Percentiles rank a stretch among this genome's conserved stretches.
Evolutionary conservation across 2,113 vertebrate species (phyloP).

Genomic region (Rissa tridactyla): DNA sequence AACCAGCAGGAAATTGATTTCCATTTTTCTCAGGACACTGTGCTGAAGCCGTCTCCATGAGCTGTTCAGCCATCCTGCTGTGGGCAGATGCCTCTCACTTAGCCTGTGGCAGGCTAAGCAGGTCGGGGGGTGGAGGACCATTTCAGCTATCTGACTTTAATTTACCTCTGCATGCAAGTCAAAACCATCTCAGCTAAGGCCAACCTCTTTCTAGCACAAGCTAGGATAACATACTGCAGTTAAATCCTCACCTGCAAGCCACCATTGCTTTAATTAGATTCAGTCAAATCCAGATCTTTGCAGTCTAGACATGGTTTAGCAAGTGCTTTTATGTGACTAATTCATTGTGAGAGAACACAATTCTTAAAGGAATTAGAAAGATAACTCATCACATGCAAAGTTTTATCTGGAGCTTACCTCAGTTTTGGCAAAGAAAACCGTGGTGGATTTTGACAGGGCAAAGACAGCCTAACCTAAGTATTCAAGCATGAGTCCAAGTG

Average conservation of each 20-base stretch:
- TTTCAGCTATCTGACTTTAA: neutral
- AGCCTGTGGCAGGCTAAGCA: neutral
- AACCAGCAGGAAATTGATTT: neutral
- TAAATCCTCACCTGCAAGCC: conserved; percentile 9
- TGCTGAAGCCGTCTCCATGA: neutral
- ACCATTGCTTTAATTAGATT: conserved; percentile 39
- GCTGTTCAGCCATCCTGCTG: neutral
- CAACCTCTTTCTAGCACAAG: neutral
- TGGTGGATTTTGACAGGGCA: neutral
- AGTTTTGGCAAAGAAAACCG: neutral
- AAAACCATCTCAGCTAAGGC: neutral
- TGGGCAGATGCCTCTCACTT: neutral
- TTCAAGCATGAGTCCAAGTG: neutral
- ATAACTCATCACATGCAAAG: neutral
- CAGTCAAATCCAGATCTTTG: conserved; percentile 31
- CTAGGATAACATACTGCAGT: neutral
- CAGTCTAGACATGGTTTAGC: conserved; percentile 64
- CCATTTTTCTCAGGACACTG: neutral
- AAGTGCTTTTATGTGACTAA: conserved; percentile 14
- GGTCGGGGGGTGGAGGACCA: neutral
- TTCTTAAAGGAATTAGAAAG: conserved; percentile 22
- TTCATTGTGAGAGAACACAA: neutral
- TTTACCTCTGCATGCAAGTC: neutral
- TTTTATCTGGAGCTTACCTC: neutral
- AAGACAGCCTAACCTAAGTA: neutral